These are phyloP conservation scores for Desmophyllum pertusum DNA, from an alignment of 92 coral and sea anemone species.

Conservation along the genomic window DNA sequence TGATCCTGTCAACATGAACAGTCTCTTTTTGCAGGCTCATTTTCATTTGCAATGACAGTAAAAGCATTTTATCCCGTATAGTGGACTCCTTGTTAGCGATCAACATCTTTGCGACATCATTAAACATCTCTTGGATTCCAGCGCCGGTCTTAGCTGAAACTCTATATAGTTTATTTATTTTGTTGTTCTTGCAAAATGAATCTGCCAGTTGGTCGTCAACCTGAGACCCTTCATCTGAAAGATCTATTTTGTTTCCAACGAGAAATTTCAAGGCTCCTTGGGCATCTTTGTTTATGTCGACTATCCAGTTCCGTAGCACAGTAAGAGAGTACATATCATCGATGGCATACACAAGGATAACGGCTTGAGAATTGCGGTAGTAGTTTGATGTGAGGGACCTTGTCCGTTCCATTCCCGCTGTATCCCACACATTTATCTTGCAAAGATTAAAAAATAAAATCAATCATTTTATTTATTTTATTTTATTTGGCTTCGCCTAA, in stretches of 20 bases:
- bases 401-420: constrained; percentile 95
- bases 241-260: constrained; percentile 87
- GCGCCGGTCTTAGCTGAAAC: constrained; percentile 94
- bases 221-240: constrained; percentile 73
- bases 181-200: constrained; percentile 63
- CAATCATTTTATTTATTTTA: neutral
- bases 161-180: constrained; percentile 45
- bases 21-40: neutral
- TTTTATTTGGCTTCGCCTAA: neutral
- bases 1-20: constrained; percentile 13
- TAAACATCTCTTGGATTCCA: constrained; percentile 88
- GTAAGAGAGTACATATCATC: constrained; percentile 81
- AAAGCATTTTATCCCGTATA: constrained; percentile 1
- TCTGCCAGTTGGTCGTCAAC: constrained; percentile 61
- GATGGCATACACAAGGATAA: constrained; percentile 75
- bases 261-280: constrained; percentile 76
- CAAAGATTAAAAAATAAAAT: constrained; percentile 12
- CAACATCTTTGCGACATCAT: constrained; percentile 34
- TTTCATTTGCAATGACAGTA: neutral
- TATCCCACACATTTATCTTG: constrained; percentile 93
- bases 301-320: constrained; percentile 71
- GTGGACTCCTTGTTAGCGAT: constrained; percentile 14
- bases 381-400: constrained; percentile 93
- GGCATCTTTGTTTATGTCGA: constrained; percentile 78
- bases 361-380: constrained; percentile 84